Evolutionary conservation across 1,140 invertebrate genomes (phyloP).

Genomic region (Leptinotarsa lineolata): DNA sequence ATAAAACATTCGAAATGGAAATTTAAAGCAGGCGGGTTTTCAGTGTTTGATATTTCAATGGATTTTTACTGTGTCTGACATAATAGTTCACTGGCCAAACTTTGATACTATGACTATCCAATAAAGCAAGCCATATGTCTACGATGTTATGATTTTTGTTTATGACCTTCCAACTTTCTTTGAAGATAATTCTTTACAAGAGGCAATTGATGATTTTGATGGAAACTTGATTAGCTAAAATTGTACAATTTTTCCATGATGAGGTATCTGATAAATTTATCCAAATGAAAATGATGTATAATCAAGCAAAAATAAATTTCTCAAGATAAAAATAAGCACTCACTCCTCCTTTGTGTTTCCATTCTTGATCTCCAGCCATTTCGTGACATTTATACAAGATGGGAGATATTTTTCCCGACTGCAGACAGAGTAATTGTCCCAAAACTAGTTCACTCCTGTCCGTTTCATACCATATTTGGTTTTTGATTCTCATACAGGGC

Average conservation of each 20-base stretch:
- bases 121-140: too few relatives aligned
- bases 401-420: conserved; percentile 69
- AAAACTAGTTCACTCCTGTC: conserved; percentile 84
- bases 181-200: background rate
- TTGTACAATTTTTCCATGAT: too few relatives aligned
- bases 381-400: conserved; percentile 89
- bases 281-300: conserved; percentile 13
- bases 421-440: conserved; percentile 82
- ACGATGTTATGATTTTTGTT: too few relatives aligned
- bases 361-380: conserved; percentile 86
- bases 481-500: conserved; percentile 69
- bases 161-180: too few relatives aligned
- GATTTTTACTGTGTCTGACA: too few relatives aligned
- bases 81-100: too few relatives aligned
- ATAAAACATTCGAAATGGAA: too few relatives aligned
- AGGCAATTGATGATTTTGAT: conserved; percentile 1
- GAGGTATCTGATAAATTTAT: too few relatives aligned
- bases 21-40: too few relatives aligned
- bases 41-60: too few relatives aligned
- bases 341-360: conserved; percentile 76
- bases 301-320: conserved; percentile 11
- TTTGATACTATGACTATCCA: too few relatives aligned
- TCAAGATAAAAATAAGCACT: conserved; percentile 42
- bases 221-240: background rate
- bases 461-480: conserved; percentile 87